Conservation (phyloP, 2,888 invertebrate genomes). For the Acanthosoma haemorrhoidale region DNA sequence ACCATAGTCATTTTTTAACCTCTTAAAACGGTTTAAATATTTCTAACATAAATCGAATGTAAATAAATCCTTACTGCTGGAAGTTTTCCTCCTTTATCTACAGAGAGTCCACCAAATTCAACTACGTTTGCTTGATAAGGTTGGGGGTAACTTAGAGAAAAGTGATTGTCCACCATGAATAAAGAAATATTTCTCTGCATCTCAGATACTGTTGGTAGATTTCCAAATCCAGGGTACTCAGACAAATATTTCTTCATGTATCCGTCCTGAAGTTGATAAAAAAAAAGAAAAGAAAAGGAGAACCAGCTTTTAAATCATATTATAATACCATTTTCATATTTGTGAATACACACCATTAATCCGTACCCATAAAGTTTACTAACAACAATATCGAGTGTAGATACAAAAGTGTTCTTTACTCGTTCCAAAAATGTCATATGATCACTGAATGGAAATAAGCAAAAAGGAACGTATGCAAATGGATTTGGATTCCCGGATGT, state of each 20-base stretch:
- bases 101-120: constrained; percentile 78
- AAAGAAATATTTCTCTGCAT: constrained; percentile 9
- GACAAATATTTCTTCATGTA: constrained; percentile 25
- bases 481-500: background rate
- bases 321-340: no score
- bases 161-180: constrained; percentile 12
- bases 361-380: background rate
- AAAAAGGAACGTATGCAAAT: background rate
- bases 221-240: constrained; percentile 31
- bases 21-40: no score
- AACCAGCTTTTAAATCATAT: no score
- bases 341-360: background rate
- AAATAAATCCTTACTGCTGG: constrained; percentile 56
- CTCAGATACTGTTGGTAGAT: background rate
- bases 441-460: background rate
- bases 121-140: constrained; percentile 74
- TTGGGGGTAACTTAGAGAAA: constrained; percentile 54
- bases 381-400: constrained; percentile 3
- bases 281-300: no score
- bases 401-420: background rate
- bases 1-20: no score
- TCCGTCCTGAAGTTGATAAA: constrained; percentile 43
- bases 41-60: no score
- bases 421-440: constrained; percentile 8
- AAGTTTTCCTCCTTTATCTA: constrained; percentile 63